Base-by-base conservation (phyloP, 2,888 invertebrate genomes). In the Eucera pruinosa region DNA sequence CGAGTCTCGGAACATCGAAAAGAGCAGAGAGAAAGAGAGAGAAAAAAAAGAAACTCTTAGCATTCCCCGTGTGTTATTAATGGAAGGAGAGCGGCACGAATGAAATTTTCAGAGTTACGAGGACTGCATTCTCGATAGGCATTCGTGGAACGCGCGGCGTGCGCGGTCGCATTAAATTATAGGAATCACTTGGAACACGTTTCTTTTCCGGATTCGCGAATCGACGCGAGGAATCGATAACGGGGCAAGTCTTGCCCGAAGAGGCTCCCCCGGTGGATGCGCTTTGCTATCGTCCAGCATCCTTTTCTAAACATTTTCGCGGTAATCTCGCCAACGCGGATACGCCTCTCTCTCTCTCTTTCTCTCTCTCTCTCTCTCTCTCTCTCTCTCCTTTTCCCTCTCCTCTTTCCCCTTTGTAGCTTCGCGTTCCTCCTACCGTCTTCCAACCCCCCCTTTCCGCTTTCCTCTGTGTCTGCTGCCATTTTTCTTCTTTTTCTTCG, bases 201-300 rank as follows among this genome's bases (percentile, higher is more conserved):
- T 65, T 61, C 67, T 65, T 47, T 57, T 27, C 39, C 20, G 41
- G 25, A 71, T 61, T 78, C 68, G 47, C 33, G 65, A 78, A 78
- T 78, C 68, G 61, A 76, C 78, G 78, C 61, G 79, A 57, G 25
- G 58, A 74, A 74, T 80, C 78, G 78, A 78, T 78, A 79, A 36
- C 55, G 25, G 60, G 41, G 65, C 52, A 41, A 68, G 57, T 39
- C 50, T 74, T 50, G 45, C 61, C 48, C 41, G 52, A 45, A 43
- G 71, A 50, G 45, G 39, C 33, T 55, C n/a, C 41, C 57, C 61
- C 54, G 47, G 50, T 73, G 45, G 79, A 69, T 69, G 73, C 78
- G 71, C 68, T 78, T 66, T 48, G 39, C 66, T 45, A 45, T 74
- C 64, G 41, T 58, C 43, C 71, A 75, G 78, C 78, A 75, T 80